phyloP scores from a whole-genome alignment of 2,888 invertebrate species.

The Incurvaria masculella region DNA sequence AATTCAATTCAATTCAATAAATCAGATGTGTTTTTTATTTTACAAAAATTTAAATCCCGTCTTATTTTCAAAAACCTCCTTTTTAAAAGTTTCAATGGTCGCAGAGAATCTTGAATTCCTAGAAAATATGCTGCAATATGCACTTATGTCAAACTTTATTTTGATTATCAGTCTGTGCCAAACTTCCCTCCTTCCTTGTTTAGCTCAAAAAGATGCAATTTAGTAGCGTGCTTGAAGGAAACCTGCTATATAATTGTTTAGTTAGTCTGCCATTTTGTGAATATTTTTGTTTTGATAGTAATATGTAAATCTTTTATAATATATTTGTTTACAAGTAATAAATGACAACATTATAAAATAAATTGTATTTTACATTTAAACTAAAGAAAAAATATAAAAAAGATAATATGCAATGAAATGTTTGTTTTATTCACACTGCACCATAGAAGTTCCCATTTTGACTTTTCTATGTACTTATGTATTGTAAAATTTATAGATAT shows the following conservation, averaged over 20 bases:
- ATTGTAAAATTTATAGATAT: too few species aligned
- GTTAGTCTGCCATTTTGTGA: conserved; percentile 59
- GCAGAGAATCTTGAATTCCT: not conserved
- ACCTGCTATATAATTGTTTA: conserved; percentile 34
- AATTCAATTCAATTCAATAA: not conserved
- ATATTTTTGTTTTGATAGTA: conserved; percentile 57
- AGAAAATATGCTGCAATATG: conserved; percentile 50
- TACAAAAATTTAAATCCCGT: too few species aligned
- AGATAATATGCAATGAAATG: conserved; percentile 55
- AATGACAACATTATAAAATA: conserved; percentile 57
- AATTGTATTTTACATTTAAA: conserved; percentile 59
- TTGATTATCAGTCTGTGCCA: conserved; percentile 55
- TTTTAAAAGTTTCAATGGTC: too few species aligned
- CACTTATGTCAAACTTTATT: conserved; percentile 50
- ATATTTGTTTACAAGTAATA: conserved; percentile 57
- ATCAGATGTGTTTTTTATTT: too few species aligned
- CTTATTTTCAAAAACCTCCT: too few species aligned
- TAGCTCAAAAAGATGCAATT: conserved; percentile 56
- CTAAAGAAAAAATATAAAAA: conserved; percentile 56
- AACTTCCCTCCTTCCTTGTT: conserved; percentile 51
- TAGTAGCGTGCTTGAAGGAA: conserved; percentile 45
- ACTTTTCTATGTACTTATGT: too few species aligned
- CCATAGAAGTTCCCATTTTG: too few species aligned
- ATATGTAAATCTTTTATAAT: conserved; percentile 59
- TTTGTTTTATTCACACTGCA: conserved; percentile 51